Base-by-base conservation (phyloP, 2,113 vertebrate species). In the Prunella fulvescens region DNA sequence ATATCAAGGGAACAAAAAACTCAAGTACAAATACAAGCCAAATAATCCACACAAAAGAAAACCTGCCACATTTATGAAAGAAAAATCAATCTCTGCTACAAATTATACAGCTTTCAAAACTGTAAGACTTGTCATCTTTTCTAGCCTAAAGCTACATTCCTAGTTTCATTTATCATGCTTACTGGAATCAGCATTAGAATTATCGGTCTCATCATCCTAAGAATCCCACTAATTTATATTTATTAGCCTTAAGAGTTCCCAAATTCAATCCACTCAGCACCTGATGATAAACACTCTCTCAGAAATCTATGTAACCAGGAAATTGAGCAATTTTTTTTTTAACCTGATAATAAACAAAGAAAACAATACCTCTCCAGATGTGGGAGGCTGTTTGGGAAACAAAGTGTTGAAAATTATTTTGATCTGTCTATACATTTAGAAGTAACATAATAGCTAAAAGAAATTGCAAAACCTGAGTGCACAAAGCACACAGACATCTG, bases 41-140 rank as follows among this genome's bases (percentile, higher is more conserved):
- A 90, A 93, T 54, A 88, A 54, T 58, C 56, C 50, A 7, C 70
- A 85, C 39, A 70, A 92, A 95, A 82, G 66, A 86, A 91, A 82
- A 71, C 58, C 51, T 88, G 64, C 42, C 47, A 72, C 29, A 50
- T 81, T 66, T 86, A 57, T 26, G 25, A 86, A 85, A 85, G 48
- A 69, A 95, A 91, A 93, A 88, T 65, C 69, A 28, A 77, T 77
- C 74, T 77, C 51, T 74, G 31, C 72, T 66, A 86, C 29, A 57
- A 92, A 94, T 94, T 61, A 65, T n/a, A 58, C 24, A 86, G 31
- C 37, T 80, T 90, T 88, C 71, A 95, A 66, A 86, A 93, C 48
- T 3, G 1, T 45, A 58, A 72, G 47, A 48, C 50, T 40, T 80
- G 39, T 88, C 82, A 88, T 48, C 17, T 60, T 76, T 95, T 65